These are phyloP conservation scores for Oxycera nigricornis DNA, from an alignment of 2,888 invertebrate species.

Conservation along the genomic window DNA sequence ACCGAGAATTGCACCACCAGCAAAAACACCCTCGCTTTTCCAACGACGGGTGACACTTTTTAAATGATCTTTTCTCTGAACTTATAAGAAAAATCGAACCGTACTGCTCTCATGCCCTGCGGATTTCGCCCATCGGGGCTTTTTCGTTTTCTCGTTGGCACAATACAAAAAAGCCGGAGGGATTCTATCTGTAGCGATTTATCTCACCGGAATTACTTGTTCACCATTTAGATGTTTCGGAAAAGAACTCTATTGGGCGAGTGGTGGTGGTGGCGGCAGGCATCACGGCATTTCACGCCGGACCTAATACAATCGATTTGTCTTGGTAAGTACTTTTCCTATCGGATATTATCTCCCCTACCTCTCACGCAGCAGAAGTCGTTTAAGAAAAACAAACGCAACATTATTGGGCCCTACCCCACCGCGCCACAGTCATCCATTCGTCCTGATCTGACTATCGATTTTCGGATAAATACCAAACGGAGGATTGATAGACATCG, in stretches of 20 bases:
- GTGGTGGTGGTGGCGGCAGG: slow-evolving; percentile 8
- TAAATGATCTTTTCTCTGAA: not conserved
- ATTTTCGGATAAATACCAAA: slow-evolving; percentile 22
- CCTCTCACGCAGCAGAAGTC: slow-evolving; percentile 41
- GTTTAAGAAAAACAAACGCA: slow-evolving; percentile 46
- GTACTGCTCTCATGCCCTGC: not conserved
- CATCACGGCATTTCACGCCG: slow-evolving; percentile 42
- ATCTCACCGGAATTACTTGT: slow-evolving; percentile 40
- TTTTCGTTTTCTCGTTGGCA: not conserved
- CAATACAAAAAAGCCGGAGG: not conserved
- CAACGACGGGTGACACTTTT: slow-evolving; percentile 31
- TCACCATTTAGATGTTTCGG: slow-evolving; percentile 33
- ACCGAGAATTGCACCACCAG: too few species aligned
- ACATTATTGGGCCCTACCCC: slow-evolving; percentile 3
- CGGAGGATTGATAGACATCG: not conserved
- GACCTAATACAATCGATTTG: slow-evolving; percentile 47
- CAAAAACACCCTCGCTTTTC: too few species aligned
- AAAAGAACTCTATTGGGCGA: slow-evolving; percentile 19
- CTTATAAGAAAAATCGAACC: slow-evolving; percentile 33
- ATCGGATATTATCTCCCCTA: slow-evolving; percentile 42
- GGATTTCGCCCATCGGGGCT: slow-evolving; percentile 1
- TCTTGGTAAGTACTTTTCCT: slow-evolving; percentile 45
- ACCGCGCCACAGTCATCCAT: slow-evolving; percentile 5
- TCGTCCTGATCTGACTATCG: slow-evolving; percentile 33
- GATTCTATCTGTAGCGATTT: slow-evolving; percentile 36